phyloP scores from a whole-genome alignment of 30 jellyfish, hydroid and myxozoan species.

The Hydra vulgaris region DNA sequence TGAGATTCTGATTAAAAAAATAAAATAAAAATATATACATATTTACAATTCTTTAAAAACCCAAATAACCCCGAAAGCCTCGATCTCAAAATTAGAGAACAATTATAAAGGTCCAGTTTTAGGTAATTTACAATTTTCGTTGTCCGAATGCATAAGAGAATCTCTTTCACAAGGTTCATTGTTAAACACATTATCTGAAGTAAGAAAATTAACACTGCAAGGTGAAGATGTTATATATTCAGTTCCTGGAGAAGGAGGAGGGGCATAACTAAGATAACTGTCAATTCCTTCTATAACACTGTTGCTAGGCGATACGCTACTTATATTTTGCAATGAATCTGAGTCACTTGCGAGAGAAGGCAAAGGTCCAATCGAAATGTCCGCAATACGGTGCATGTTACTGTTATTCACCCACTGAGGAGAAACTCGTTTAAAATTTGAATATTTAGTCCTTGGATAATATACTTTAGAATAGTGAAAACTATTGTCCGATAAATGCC shows the following conservation, averaged over 20 bases:
- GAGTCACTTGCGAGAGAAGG: conserved; percentile 30
- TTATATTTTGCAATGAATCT: neutral
- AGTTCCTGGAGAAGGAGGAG: conserved; percentile 36
- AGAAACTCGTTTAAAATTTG: conserved; percentile 3
- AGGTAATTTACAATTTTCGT: no score
- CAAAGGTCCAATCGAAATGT: conserved; percentile 1
- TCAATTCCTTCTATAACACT: neutral
- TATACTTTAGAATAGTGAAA: neutral
- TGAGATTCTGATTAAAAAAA: no score
- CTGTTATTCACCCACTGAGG: neutral
- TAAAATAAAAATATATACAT: no score
- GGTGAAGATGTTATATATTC: conserved; percentile 9
- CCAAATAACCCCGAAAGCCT: no score
- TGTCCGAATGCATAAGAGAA: neutral
- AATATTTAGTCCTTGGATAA: conserved; percentile 7
- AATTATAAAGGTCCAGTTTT: no score
- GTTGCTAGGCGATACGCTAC: neutral
- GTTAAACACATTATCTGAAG: neutral
- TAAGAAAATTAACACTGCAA: neutral
- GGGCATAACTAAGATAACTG: conserved; percentile 20
- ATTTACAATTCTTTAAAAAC: no score
- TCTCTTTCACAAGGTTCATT: neutral
- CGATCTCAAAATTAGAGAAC: no score
- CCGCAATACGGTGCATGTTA: neutral
- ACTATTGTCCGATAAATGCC: neutral